Conservation (phyloP, 2,888 invertebrate species). For the Scotopteryx bipunctaria region DNA sequence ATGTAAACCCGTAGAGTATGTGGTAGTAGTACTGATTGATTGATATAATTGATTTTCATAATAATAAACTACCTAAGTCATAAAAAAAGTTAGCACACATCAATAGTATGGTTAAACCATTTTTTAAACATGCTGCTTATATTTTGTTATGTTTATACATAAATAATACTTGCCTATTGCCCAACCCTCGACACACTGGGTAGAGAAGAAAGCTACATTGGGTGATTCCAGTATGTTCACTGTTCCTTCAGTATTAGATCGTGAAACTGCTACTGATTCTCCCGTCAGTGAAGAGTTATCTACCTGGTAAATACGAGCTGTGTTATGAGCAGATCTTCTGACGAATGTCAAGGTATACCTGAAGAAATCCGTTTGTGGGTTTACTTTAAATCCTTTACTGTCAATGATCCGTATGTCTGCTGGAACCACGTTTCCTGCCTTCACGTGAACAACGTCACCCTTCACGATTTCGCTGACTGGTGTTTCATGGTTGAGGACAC, state of each 20-base stretch:
- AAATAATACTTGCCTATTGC: slow-evolving; percentile 90
- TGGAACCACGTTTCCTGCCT: slow-evolving; percentile 98
- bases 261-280: slow-evolving; percentile 94
- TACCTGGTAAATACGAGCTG: slow-evolving; percentile 59
- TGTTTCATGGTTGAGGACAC: slow-evolving; percentile 89
- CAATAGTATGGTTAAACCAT: no score
- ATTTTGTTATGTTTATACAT: no score
- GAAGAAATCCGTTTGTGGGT: not conserved
- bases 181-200: slow-evolving; percentile 95
- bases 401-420: slow-evolving; percentile 98
- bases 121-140: no score
- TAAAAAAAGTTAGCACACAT: no score
- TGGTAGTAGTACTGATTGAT: no score
- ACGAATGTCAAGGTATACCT: not conserved
- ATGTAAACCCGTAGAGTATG: no score
- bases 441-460: slow-evolving; percentile 94
- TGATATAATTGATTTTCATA: no score
- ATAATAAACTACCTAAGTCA: no score
- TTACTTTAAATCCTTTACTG: slow-evolving; percentile 93
- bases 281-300: slow-evolving; percentile 97
- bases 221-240: slow-evolving; percentile 96
- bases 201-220: slow-evolving; percentile 97
- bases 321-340: not conserved
- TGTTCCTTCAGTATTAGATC: slow-evolving; percentile 93
- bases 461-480: slow-evolving; percentile 95